Base-by-base conservation (phyloP, 2,113 vertebrate genomes). In the Pimephales promelas region DNA sequence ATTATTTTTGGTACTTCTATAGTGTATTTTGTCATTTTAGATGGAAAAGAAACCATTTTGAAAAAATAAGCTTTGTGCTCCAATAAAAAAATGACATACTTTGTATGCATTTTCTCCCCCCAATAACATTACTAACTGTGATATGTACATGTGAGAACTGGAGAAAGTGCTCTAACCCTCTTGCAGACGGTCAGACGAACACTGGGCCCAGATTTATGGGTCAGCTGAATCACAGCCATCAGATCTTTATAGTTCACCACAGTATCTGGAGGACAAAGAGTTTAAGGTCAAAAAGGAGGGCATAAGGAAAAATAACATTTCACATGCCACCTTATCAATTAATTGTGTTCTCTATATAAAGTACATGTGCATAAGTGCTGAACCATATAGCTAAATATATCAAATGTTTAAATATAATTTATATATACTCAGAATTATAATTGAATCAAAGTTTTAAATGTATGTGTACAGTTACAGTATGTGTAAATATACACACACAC, bases 171-270 rank as follows among this genome's bases (percentile, higher is more conserved):
- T 64, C 96, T 93, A 89, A 98, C 98, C 96, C 97, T 96, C 91
- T 95, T 97, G 90, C 97, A 99, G 89, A 98, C 94, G 31, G 95
- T 89, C 83, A 99, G 94, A 86, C 97, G 96, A 57, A 98, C 87
- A 0, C 93, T 93, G 81, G 96, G 84, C 77, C 95, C 92, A 1
- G 96, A 94, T 83, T 94, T 95, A 85, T 97, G 96, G 68, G 96
- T 95, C 85, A 99, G 93, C 89, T 98, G 95, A 28, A 98, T 93
- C 86, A 99, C 91, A 87, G 97, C 95, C 91, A 99, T 92, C 47
- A 99, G 93, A 90, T 99, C 98, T 91, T 95, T 98, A 90, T 96
- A 98, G 94, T 96, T 99, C 92, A 97, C 94, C 88, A 92, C 91
- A 56, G 94, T 85, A 93, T 99, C 98, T 99, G 91, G 6, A 87